Evolutionary conservation across 2,888 invertebrate species (phyloP).

Genomic region (Caenorhabditis sp.): DNA sequence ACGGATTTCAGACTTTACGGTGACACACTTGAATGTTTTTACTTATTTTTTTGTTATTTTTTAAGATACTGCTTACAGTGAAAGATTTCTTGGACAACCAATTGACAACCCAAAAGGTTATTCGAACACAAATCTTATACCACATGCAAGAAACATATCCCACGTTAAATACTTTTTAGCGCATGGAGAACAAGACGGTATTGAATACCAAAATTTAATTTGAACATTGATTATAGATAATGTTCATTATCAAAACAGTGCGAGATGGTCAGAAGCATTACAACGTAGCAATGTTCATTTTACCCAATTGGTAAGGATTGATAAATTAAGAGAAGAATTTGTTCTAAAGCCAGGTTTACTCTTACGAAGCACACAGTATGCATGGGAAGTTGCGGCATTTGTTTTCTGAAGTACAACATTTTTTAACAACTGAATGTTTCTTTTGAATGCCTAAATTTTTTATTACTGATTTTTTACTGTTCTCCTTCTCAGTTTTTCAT

Average conservation of each 20-base stretch:
- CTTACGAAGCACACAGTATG: slow-evolving; percentile 55
- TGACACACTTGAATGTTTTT: no score
- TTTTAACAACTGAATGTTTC: slow-evolving; percentile 60
- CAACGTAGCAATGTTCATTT: slow-evolving; percentile 92
- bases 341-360: slow-evolving; percentile 57
- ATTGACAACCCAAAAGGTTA: slow-evolving; percentile 88
- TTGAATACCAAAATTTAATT: slow-evolving; percentile 5
- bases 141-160: slow-evolving; percentile 86
- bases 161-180: slow-evolving; percentile 93
- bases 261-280: slow-evolving; percentile 92
- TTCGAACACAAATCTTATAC: slow-evolving; percentile 62
- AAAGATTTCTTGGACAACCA: slow-evolving; percentile 95
- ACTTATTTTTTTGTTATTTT: slow-evolving; percentile 2
- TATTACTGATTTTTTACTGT: no score
- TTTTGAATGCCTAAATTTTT: no score
- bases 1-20: slow-evolving; percentile 96
- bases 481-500: no score
- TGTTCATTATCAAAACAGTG: slow-evolving; percentile 95
- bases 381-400: slow-evolving; percentile 45
- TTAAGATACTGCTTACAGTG: slow-evolving; percentile 95
- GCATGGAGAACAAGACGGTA: slow-evolving; percentile 93
- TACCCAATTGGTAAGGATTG: slow-evolving; percentile 89
- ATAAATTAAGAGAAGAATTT: not conserved
- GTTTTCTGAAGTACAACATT: slow-evolving; percentile 49
- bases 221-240: slow-evolving; percentile 85